These are phyloP conservation scores for crab-eating macaque (Macaca fascicularis) DNA, from an alignment of 2,113 vertebrate genomes.

Conservation along the genomic window DNA sequence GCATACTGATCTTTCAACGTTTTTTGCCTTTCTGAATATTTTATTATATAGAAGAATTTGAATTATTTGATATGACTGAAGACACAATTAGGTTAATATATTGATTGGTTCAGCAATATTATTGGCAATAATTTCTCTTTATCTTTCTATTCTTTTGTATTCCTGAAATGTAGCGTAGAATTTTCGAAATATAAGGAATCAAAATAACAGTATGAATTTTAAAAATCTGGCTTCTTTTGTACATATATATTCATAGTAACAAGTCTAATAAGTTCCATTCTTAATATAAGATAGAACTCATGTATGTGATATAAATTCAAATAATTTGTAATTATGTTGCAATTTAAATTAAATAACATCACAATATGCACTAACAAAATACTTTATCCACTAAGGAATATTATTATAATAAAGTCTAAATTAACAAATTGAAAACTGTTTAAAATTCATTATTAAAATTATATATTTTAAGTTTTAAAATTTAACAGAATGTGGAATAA, in stretches of 20 bases:
- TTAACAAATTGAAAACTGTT: neutral
- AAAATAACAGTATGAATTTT: neutral
- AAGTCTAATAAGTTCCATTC: neutral
- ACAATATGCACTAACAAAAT: neutral
- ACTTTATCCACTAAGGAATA: neutral
- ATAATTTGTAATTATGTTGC: neutral
- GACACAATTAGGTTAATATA: neutral
- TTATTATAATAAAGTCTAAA: neutral
- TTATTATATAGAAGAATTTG: neutral
- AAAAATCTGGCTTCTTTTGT: neutral
- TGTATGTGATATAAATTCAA: neutral
- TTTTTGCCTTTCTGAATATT: conserved; percentile 25
- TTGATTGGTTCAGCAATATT: neutral
- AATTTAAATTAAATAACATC: neutral
- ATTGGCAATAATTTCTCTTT: neutral
- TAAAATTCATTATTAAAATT: neutral
- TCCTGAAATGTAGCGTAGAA: neutral
- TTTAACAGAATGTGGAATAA: neutral
- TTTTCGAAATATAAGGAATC: neutral
- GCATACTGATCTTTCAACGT: conserved; percentile 28
- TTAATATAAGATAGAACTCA: neutral
- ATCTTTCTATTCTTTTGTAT: neutral
- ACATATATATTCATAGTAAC: neutral
- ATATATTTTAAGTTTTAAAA: neutral
- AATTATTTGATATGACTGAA: neutral